Evolutionary conservation across 1,140 invertebrate species (phyloP), one percentile per base, ranked within the genome.

Genomic region (Tribolium castaneum): DNA sequence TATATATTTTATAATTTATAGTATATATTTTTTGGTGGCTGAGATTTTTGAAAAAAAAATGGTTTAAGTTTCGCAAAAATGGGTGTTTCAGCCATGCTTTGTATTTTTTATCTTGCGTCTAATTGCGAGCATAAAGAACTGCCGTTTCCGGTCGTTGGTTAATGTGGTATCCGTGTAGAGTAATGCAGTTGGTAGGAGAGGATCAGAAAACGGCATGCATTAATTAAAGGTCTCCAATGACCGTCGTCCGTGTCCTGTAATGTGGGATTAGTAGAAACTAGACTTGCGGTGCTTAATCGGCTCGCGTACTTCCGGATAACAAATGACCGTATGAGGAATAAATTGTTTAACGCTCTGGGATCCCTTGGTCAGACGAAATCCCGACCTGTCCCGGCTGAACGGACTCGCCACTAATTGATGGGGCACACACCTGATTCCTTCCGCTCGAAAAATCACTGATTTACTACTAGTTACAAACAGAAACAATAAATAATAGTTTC

Each of bases 221-320:
- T 66, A 66, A 66, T 66, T 66, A 66, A 66, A 66, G 59, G 59
- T 66, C 59, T 66, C 59, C 59, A 66, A 66, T 66, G 59, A 39
- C 59, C 59, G 59, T 25, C 59, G 59, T 39, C 59, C 59, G 10
- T 30, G 59, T 66, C 59, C 59, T 16, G 59, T 66, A 66, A 66
- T 66, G 59, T 66, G 59, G 59, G 59, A 66, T 66, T 66, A 66
- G 59, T 66, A 66, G 59, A 66, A 66, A 66, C 59, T 66, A 66
- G 59, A 66, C 59, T 66, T 66, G 59, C 59, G 59, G 59, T 66
- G 59, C 59, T 66, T 66, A 66, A 66, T 39, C 59, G 59, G 59
- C 13, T 66, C 59, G 59, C 59, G 59, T 39, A 39, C 59, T 66
- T 39, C 59, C 10, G 59, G 59, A 66, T 66, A 66, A 66, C 59